Base-by-base conservation (phyloP, 2,113 vertebrate genomes). In the Melanotaenia duboulayi region DNA sequence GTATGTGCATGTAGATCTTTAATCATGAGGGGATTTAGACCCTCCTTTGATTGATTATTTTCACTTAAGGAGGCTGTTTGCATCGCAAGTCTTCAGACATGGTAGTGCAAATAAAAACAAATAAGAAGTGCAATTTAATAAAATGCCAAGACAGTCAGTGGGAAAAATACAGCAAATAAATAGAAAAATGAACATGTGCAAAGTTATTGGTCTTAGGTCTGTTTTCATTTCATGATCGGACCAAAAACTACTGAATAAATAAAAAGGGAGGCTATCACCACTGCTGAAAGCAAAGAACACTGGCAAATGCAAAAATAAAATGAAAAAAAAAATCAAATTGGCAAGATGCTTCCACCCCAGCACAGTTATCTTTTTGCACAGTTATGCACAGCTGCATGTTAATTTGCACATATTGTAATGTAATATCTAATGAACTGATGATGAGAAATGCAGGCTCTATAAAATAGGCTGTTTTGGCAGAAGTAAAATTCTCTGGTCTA, bases 21-120 rank as follows among this genome's bases (percentile, higher is more conserved):
- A 50, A 25, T 25, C 44, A 35, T 17, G 24, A 32, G 44, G 17
- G 44, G 24, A 13, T 20, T 24, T 44, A 42, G 23, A 48, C 40
- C 19, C 60, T 62, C 25, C 17, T 42, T 32, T 23, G 46, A 28
- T 62, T 62, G 28, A 62, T 48, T 23, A 46, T 62, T 62, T 48
- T 62, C 8, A 1, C 6, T 24, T 14, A 46, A 22, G 42, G 46
- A 19, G 23, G 23, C 40, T 28, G 16, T 28, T 42, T 25, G 59
- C 42, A 19, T 23, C 40, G 46, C 40, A 20, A 32, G 60, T 63
- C 42, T 8, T 48, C 24, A 10, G 59, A 17, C 23, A 40, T 4
- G 17, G 22, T 13, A 6, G 23, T 19, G 16, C 10, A 48, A 28
- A 23, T 10, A 48, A 46, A 46, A 17, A 23, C 22, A n/a, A 24